Base-by-base conservation (phyloP, 2,888 invertebrate genomes). In the Mythimna lalbum region DNA sequence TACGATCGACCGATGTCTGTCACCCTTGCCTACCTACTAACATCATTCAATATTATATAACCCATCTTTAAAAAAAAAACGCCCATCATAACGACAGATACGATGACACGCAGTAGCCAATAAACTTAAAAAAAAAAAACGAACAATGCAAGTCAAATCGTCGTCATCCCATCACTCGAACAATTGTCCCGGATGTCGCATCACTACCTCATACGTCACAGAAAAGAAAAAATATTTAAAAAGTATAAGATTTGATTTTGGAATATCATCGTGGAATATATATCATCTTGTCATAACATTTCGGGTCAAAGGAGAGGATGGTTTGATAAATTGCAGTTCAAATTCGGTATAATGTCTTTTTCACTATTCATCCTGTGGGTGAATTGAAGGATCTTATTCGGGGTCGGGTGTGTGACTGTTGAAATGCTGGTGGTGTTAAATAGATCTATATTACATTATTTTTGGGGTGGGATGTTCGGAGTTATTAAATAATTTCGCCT, bases 331-430 rank as follows among this genome's bases (percentile, higher is more conserved):
- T 96, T 95, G 95, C 93, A 93, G 90, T 94, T 94, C 90, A 92
- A 95, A 95, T 94, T 93, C 92, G 92, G 93, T 89, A 95, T 95
- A 95, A 96, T 96, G 95, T 96, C 95, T 96, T 95, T 95, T 95
- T 95, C 95, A 95, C 92, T 91, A 94, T 93, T 93, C 93, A 86
- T 62, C 21, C 77, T 56, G 36, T 4, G 33, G 36, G 89, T 92
- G 93, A 92, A 95, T 95, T 93, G 91, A 89, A 92, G 88, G 89
- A 90, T 91, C 90, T 86, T 84, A 79, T 84, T 85, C 82, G 89
- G 91, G 89, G 89, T 86, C 87, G 88, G 89, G 89, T 71, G 69
- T 78, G 81, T 79, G 84, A 84, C 78, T 82, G 71, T 81, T 31
- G 55, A 72, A 70, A 75, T 79, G 72, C 69, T 79, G 76, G 83